Base-by-base conservation (phyloP, 2,113 vertebrate species). In the Gnathochromis pfefferi region DNA sequence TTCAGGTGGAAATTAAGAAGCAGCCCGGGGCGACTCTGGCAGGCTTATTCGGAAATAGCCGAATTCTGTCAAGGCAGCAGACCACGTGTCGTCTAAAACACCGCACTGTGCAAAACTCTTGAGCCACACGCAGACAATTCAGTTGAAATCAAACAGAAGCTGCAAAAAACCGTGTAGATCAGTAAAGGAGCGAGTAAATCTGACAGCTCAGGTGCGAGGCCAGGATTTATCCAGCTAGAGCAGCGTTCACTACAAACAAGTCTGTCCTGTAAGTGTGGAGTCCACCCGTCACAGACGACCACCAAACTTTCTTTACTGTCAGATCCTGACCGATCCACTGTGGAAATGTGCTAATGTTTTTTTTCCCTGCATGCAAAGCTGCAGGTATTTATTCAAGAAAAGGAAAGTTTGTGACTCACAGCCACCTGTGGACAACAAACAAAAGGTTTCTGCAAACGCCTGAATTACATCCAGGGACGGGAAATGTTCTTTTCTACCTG, bases 91-190 rank as follows among this genome's bases (percentile, higher is more conserved):
- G 4, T 28, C 40, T 47, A 45, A 28, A 45, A 45, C 4, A 2
- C n/a, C 1, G 1, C 2, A 0, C 13, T 45, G 21, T 10, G 68
- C 68, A 73, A 73, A 73, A 70, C 21, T 70, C n/a, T 70, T 70
- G 14, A 47, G 14, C 42, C 40, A 47, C 23, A 47, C 1, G 2
- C 9, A 2, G 40, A 17, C 70, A 47, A 47, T 47, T 28, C 42
- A 75, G 23, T 75, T 28, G 3, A 19, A 28, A 28, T 75, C 16
- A 75, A 47, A 28, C 0, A 17, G 23, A 47, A 26, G 21, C 68
- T 73, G 14, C 40, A 4, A 47, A 70, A 26, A 11, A 9, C 0
- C 0, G 9, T 1, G 14, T 26, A 28, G 42, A 11, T 26, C 2
- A 26, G 21, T 6, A 13, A 68, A 38, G 33, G 33, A 38, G 63